A percentile compares a stretch with the other conserved stretches of the same genome.
These are phyloP conservation scores for Cyclophora punctaria DNA, from an alignment of 2,888 invertebrate genomes.

Conservation along the genomic window DNA sequence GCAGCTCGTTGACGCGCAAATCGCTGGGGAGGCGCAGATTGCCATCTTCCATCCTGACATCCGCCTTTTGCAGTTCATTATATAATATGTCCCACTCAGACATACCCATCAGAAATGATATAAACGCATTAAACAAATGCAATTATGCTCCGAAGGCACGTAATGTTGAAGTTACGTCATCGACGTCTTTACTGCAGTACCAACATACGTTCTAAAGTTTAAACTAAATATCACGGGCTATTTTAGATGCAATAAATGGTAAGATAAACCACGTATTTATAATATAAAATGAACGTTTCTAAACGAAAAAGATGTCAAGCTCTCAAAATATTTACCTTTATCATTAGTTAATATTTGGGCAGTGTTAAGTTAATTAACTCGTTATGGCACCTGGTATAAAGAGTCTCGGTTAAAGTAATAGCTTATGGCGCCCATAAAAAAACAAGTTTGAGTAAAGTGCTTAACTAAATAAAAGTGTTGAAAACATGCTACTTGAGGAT, in stretches of 20 bases:
- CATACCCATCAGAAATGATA: constrained; percentile 9
- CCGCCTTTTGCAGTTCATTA: constrained; percentile 67
- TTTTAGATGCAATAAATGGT: no score
- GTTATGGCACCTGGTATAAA: constrained; percentile 18
- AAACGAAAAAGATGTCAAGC: no score
- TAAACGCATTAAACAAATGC: constrained; percentile 4
- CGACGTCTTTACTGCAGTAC: no score
- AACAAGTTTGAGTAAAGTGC: constrained; percentile 17
- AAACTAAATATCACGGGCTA: no score
- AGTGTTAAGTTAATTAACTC: constrained; percentile 5
- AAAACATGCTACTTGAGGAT: constrained; percentile 32
- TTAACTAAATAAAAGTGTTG: constrained; percentile 22
- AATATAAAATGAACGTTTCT: no score
- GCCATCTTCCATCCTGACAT: constrained; percentile 65
- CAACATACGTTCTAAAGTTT: no score
- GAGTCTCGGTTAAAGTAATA: constrained; percentile 8
- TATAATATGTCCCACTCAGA: constrained; percentile 37
- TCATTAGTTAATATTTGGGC: no score
- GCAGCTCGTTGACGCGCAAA: constrained; percentile 66
- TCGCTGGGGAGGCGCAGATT: constrained; percentile 68
- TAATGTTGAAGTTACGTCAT: neutral
- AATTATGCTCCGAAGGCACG: no score
- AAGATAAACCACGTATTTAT: no score
- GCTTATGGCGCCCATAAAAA: neutral
- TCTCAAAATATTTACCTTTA: no score